These are phyloP conservation scores for Phrynocephalus vlangalii DNA, from an alignment of 2,797 vertebrate genomes.

Conservation along the genomic window DNA sequence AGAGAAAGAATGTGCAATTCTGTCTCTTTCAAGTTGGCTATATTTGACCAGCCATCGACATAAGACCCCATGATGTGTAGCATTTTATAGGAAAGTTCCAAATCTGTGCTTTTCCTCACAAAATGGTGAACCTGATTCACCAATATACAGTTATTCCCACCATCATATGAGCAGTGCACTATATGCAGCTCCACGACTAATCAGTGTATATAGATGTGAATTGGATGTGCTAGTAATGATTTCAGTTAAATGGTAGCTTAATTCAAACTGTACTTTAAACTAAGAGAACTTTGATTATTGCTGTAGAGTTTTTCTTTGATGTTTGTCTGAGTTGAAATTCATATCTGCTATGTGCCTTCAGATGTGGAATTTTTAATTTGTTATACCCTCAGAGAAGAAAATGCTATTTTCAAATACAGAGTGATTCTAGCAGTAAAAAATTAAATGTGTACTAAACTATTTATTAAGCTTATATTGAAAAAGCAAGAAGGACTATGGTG, in stretches of 20 bases:
- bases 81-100: neutral
- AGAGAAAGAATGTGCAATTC: neutral
- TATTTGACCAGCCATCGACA: neutral
- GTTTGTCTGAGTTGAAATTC: neutral
- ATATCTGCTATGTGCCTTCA: slow-evolving; percentile 21
- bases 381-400: neutral
- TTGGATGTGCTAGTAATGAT: neutral
- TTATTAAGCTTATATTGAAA: neutral
- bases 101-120: neutral
- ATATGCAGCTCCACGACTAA: neutral
- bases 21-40: neutral
- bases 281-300: neutral
- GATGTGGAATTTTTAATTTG: neutral
- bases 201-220: neutral
- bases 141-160: neutral
- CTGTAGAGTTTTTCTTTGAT: neutral
- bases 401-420: neutral
- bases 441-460: neutral
- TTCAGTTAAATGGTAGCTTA: slow-evolving; percentile 3
- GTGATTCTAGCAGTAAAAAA: neutral
- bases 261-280: neutral
- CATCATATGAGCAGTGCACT: neutral
- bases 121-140: neutral
- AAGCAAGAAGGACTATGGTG: neutral
- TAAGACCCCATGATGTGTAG: neutral